These are phyloP conservation scores for Carduelis carduelis DNA, from an alignment of 2,797 vertebrate species.

Conservation along the genomic window DNA sequence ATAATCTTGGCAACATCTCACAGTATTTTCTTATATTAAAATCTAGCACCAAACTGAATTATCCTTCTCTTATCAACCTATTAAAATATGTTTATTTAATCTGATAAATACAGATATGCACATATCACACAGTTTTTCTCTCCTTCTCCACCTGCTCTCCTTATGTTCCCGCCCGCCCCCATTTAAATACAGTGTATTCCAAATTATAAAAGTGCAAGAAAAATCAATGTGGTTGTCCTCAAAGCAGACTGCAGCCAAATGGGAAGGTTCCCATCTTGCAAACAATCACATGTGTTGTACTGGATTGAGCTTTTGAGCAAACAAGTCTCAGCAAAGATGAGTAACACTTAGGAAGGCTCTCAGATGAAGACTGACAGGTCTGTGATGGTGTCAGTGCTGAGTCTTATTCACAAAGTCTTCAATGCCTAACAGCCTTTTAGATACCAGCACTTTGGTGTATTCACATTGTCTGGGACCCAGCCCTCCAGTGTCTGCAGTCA, in stretches of 20 bases:
- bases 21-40: not conserved
- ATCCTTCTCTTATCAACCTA: not conserved
- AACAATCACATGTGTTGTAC: not conserved
- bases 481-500: not conserved
- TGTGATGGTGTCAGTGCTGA: not conserved
- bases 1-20: not conserved
- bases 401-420: not conserved
- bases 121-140: not conserved
- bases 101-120: not conserved
- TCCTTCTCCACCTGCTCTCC: not conserved
- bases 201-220: not conserved
- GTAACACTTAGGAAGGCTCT: not conserved
- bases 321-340: not conserved
- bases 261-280: not conserved
- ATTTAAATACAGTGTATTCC: not conserved
- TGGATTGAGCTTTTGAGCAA: not conserved
- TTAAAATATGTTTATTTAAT: not conserved
- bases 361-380: not conserved
- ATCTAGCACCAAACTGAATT: not conserved
- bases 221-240: not conserved
- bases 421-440: not conserved
- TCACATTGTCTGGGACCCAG: not conserved
- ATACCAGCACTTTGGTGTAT: not conserved
- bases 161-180: not conserved
- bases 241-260: not conserved